Conservation (phyloP, 2,797 vertebrate genomes). For the Poeciliopsis gracilis region DNA sequence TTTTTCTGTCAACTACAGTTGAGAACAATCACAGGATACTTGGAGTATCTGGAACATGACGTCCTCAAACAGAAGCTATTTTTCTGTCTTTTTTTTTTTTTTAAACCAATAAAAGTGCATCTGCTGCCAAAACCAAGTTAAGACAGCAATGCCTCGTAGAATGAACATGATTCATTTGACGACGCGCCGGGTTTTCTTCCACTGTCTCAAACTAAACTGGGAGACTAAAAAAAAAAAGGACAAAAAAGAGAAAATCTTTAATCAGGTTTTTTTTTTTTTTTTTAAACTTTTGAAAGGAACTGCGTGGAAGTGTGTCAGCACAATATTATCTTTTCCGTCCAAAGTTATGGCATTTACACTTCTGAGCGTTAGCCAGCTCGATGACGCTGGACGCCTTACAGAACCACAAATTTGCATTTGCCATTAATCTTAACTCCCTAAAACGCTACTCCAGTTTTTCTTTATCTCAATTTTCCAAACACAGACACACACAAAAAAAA, state of each 20-base stretch:
- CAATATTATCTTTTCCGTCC: slow-evolving; percentile 24
- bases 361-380: slow-evolving; percentile 48
- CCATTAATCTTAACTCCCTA: slow-evolving; percentile 67
- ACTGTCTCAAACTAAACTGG: background rate
- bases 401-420: slow-evolving; percentile 59
- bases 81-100: background rate
- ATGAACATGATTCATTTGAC: background rate
- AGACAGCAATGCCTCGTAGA: background rate
- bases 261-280: background rate
- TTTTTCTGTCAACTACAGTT: background rate
- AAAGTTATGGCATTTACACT: slow-evolving; percentile 18
- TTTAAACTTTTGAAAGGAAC: background rate
- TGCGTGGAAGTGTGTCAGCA: slow-evolving; percentile 30
- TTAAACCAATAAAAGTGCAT: background rate
- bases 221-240: background rate
- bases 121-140: background rate
- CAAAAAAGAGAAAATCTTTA: slow-evolving; percentile 1
- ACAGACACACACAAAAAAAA: slow-evolving; percentile 43
- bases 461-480: slow-evolving; percentile 68
- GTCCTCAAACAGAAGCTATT: background rate
- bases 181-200: background rate
- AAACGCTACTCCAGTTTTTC: slow-evolving; percentile 68
- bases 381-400: slow-evolving; percentile 43
- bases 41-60: background rate
- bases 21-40: background rate